These are phyloP conservation scores for Cremastobaeus sp. DNA, from an alignment of 2,888 invertebrate species.

Conservation along the genomic window DNA sequence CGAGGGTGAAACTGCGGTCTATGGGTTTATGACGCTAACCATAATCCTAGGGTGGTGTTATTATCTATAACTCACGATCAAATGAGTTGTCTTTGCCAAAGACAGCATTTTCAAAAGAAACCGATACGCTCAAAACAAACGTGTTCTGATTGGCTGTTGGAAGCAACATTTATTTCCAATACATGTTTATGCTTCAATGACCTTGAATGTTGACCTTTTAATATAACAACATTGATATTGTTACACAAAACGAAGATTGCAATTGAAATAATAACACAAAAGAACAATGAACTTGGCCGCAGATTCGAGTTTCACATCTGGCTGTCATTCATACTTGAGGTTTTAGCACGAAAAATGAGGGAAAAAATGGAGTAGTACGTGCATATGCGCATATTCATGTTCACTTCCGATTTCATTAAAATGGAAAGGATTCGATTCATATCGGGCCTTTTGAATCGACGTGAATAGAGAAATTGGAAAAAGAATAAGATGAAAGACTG, in stretches of 20 bases:
- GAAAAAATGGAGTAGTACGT: constrained; percentile 19
- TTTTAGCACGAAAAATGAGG: constrained; percentile 21
- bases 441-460: background rate
- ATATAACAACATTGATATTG: too few species aligned
- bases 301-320: constrained; percentile 47
- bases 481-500: constrained; percentile 18
- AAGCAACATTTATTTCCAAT: too few species aligned
- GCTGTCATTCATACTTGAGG: constrained; percentile 37
- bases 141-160: too few species aligned
- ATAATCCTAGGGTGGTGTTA: constrained; percentile 34
- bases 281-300: constrained; percentile 24
- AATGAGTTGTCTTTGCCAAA: constrained; percentile 45
- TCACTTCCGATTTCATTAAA: constrained; percentile 29
- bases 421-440: constrained; percentile 40
- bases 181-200: too few species aligned
- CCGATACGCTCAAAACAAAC: background rate
- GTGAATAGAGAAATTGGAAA: background rate
- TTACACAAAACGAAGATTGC: too few species aligned
- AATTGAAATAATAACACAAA: too few species aligned
- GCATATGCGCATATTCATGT: constrained; percentile 11
- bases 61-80: constrained; percentile 42
- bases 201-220: too few species aligned
- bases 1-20: constrained; percentile 47
- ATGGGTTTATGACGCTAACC: constrained; percentile 33
- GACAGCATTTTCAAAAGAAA: background rate